These are phyloP conservation scores for Lepidocolaptes lacrymiger DNA, from an alignment of 2,797 vertebrate species.

Conservation along the genomic window DNA sequence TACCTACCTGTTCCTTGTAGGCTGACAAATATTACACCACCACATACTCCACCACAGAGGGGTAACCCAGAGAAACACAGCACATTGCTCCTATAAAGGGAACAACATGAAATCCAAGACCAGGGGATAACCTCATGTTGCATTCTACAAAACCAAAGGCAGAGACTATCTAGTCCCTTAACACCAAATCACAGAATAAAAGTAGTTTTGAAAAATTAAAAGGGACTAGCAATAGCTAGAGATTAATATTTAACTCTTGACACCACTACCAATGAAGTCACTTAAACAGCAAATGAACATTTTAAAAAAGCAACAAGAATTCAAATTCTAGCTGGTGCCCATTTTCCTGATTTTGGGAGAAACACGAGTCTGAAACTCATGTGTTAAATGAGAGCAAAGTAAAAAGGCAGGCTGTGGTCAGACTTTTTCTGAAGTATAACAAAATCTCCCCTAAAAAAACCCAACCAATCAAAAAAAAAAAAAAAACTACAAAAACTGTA, in stretches of 20 bases:
- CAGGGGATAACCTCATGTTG: not conserved
- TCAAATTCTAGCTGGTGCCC: not conserved
- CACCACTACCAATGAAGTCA: not conserved
- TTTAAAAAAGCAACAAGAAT: not conserved
- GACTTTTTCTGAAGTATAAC: not conserved
- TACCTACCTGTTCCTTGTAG: not conserved
- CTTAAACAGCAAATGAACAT: not conserved
- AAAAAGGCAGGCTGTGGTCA: not conserved
- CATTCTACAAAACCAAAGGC: not conserved
- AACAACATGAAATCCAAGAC: constrained; percentile 1
- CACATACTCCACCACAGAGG: not conserved
- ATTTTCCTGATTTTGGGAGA: not conserved
- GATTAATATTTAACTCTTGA: not conserved
- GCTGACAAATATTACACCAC: not conserved
- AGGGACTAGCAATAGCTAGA: not conserved
- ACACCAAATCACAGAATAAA: not conserved
- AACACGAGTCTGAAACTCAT: fast-evolving
- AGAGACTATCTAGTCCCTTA: not conserved
- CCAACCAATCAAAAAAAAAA: not conserved
- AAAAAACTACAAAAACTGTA: not conserved
- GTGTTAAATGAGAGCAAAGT: not conserved
- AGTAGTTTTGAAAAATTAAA: not conserved
- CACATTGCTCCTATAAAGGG: not conserved
- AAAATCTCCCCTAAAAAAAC: not conserved
- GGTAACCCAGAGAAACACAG: constrained; percentile 1